phyloP scores from a whole-genome alignment of 2,113 vertebrate species.

The Nycticebus coucang region DNA sequence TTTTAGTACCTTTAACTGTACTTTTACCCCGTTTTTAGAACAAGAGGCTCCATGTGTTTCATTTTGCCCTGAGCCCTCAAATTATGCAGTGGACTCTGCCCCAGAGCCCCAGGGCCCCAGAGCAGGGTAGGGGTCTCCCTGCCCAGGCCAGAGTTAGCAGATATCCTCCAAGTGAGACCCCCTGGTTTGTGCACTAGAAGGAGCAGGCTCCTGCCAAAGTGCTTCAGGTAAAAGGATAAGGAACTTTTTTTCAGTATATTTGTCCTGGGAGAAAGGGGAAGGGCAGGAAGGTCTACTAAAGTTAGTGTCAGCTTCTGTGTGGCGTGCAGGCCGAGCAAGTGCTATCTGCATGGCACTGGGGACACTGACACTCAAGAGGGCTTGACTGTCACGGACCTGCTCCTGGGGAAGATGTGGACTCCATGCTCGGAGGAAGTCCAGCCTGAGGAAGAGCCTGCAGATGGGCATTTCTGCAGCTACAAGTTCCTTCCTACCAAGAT shows the following conservation, averaged over 20 bases:
- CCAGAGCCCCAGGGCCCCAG: too few relatives aligned
- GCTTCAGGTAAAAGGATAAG: not conserved
- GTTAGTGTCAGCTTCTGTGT: not conserved
- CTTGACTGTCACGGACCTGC: not conserved
- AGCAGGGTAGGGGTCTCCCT: not conserved
- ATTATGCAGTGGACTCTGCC: not conserved
- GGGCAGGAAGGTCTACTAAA: not conserved
- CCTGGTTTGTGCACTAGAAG: not conserved
- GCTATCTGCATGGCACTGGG: not conserved
- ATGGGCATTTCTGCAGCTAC: not conserved
- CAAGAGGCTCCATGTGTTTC: not conserved
- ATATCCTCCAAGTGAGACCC: not conserved
- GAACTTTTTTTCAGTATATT: not conserved
- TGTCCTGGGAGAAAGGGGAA: not conserved
- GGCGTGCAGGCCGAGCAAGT: not conserved
- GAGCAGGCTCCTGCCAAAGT: not conserved
- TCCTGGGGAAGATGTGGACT: not conserved
- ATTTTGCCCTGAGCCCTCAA: not conserved
- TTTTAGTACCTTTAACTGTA: not conserved
- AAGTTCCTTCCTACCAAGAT: not conserved
- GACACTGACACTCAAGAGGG: not conserved
- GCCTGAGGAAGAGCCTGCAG: not conserved
- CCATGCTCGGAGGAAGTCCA: not conserved
- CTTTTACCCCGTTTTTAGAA: too few relatives aligned
- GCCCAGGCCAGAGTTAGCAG: not conserved